These are phyloP conservation scores for Pipa parva DNA, from an alignment of 2,113 vertebrate genomes.

Conservation along the genomic window DNA sequence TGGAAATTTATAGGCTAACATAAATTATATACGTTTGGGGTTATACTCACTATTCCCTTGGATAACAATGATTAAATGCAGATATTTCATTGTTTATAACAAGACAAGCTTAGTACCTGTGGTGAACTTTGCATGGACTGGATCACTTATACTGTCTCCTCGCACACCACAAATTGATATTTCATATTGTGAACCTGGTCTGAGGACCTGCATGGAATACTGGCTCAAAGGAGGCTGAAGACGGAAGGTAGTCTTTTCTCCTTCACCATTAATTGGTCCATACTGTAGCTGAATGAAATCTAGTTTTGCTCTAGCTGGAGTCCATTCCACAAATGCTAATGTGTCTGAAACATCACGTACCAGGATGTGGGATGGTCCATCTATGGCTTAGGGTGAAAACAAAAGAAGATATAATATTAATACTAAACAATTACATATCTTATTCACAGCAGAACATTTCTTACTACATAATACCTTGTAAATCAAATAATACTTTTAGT, in stretches of 20 bases:
- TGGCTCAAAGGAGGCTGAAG: slow-evolving; percentile 92
- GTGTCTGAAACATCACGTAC: slow-evolving; percentile 91
- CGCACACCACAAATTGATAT: slow-evolving; percentile 78
- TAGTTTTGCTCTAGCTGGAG: slow-evolving; percentile 79
- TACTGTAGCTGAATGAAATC: slow-evolving; percentile 88
- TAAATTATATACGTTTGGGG: too few species aligned
- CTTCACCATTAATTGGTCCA: slow-evolving; percentile 74
- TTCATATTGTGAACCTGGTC: slow-evolving; percentile 80
- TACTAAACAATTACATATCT: too few species aligned
- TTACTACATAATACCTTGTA: too few species aligned
- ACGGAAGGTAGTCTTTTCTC: slow-evolving; percentile 83
- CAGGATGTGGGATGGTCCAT: slow-evolving; percentile 82
- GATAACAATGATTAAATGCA: too few species aligned
- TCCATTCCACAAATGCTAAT: slow-evolving; percentile 95
- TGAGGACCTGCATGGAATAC: slow-evolving; percentile 89
- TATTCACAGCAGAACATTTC: too few species aligned
- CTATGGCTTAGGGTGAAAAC: slow-evolving; percentile 71
- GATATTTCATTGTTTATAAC: too few species aligned
- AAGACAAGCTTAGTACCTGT: slow-evolving; percentile 81
- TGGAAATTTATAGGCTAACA: too few species aligned
- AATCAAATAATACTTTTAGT: too few species aligned
- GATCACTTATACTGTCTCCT: slow-evolving; percentile 76
- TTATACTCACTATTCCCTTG: too few species aligned
- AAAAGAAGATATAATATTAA: neutral
- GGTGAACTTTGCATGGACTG: slow-evolving; percentile 75